Conservation (phyloP, 2,797 vertebrate species). For the Spea hammondii region DNA sequence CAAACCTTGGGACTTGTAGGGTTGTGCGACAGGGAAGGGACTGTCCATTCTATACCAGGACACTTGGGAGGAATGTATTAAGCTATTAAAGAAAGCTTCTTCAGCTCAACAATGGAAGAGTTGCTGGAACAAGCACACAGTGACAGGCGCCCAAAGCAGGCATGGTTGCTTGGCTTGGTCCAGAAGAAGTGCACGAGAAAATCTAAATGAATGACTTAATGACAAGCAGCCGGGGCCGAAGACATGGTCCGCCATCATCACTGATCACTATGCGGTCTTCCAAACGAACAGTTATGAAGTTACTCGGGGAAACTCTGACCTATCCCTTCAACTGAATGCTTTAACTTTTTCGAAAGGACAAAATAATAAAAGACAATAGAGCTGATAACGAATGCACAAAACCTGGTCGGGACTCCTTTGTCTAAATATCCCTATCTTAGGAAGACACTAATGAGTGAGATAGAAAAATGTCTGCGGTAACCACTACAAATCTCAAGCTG, state of each 20-base stretch:
- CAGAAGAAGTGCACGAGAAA: background rate
- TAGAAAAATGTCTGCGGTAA: constrained; percentile 44
- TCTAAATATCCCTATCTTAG: constrained; percentile 51
- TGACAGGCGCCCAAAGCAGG: too few relatives aligned
- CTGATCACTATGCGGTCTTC: constrained; percentile 9
- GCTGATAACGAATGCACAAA: constrained; percentile 42
- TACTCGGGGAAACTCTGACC: constrained; percentile 37
- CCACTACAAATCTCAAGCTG: constrained; percentile 10
- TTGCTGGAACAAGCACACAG: too few relatives aligned
- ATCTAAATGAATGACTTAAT: background rate
- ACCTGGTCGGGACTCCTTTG: constrained; percentile 27
- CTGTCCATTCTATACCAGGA: too few relatives aligned
- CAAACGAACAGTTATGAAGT: constrained; percentile 24
- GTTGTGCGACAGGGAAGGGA: too few relatives aligned
- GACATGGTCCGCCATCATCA: background rate
- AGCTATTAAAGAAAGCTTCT: background rate
- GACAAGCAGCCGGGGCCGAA: background rate
- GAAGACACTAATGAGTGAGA: constrained; percentile 52
- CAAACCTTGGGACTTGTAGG: too few relatives aligned
- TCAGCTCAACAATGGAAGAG: background rate
- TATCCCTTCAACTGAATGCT: constrained; percentile 15
- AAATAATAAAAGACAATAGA: constrained; percentile 51
- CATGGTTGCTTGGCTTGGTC: too few relatives aligned
- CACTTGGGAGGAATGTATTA: too few relatives aligned
- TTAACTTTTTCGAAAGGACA: constrained; percentile 45